Base-by-base conservation (phyloP, 2,113 vertebrate genomes). In the Elanus axillaris region DNA sequence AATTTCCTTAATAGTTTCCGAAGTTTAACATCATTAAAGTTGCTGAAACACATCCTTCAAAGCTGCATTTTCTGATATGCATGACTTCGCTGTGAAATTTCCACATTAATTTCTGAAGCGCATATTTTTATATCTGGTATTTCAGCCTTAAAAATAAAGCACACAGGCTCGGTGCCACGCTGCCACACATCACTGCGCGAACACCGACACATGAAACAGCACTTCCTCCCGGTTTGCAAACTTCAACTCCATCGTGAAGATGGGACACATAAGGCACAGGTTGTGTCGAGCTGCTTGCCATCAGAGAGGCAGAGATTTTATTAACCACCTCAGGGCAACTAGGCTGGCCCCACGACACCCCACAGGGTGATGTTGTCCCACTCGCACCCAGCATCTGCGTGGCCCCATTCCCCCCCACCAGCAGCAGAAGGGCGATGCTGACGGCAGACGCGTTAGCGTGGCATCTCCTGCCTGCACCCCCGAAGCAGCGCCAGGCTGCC, bases 331-430 rank as follows among this genome's bases (percentile, higher is more conserved):
- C 0, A 1, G 16, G 14, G 18, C 45, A 86, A 62, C 23, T 4
- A 48, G 21, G 64, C 26, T 87, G 60, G 31, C 56, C 38, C 21
- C 19, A 1, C 43, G 59, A 9, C 3, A 2, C 3, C 60, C 52
- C 21, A 4, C 13, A 12, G 27, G 64, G 26, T 14, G 7, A 71
- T 16, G n/a, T 53, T n/a, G 16, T 42, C 42, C 74, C 3, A 1
- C 79, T 62, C 13, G 1, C n/a, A 18, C 18, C 23, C 40, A 32
- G 20, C 7, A 5, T 1, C 5, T 5, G 7, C 0, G 0, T 8
- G 29, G 71, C 23, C 40, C 48, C 9, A 3, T 48, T 48, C 16
- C 4, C 1, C 4, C 6, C 4, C 4, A 10, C 2, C 38, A 27
- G 43, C 38, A 42, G 36, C 8, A 64, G 34, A n/a, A 72, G 53